Evolutionary conservation across 2,797 vertebrate genomes (phyloP).

Genomic region (Microchirus variegatus): DNA sequence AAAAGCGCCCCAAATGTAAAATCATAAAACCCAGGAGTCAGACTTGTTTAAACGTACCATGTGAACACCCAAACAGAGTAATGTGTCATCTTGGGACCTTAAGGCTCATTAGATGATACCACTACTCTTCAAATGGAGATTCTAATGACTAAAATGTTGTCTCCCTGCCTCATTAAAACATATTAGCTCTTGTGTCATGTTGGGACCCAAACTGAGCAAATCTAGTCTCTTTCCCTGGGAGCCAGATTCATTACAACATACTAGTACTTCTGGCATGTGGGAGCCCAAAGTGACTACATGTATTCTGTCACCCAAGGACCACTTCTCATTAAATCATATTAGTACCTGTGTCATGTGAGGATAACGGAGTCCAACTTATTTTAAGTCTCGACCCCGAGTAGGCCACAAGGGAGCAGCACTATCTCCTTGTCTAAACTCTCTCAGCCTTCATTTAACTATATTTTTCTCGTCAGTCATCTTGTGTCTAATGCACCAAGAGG

Average conservation of each 20-base stretch:
- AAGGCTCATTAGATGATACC: constrained; percentile 43
- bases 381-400: constrained; percentile 39
- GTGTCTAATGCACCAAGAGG: constrained; percentile 51
- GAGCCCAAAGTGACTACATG: constrained; percentile 33
- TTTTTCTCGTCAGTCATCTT: constrained; percentile 51
- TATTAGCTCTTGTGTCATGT: constrained; percentile 45
- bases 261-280: constrained; percentile 38
- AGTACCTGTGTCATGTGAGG: constrained; percentile 44
- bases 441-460: constrained; percentile 32
- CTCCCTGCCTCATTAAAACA: constrained; percentile 50
- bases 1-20: constrained; percentile 8
- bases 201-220: constrained; percentile 33
- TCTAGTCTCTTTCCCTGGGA: constrained; percentile 25
- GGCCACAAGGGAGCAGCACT: constrained; percentile 19
- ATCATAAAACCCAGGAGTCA: constrained; percentile 14
- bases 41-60: constrained; percentile 30
- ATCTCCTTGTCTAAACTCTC: constrained; percentile 37
- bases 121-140: constrained; percentile 12
- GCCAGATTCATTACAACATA: constrained; percentile 48
- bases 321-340: constrained; percentile 59
- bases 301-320: constrained; percentile 38
- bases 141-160: constrained; percentile 21
- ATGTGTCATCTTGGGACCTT: constrained; percentile 30
- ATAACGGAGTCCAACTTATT: constrained; percentile 43
- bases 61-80: constrained; percentile 10